Evolutionary conservation across 1,140 invertebrate species (phyloP).

Genomic region (Cherax destructor): DNA sequence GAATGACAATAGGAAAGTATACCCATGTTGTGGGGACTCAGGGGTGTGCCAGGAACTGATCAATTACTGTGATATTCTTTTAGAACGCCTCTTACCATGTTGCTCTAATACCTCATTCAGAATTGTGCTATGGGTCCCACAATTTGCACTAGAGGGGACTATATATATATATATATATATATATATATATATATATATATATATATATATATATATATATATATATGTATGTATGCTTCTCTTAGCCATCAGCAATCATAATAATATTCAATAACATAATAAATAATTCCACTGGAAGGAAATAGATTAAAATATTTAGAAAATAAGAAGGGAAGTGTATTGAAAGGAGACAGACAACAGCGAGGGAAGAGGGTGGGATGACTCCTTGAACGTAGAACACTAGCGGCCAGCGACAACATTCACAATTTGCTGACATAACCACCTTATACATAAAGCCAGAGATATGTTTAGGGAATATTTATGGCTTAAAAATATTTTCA

Average conservation of each 20-base stretch:
- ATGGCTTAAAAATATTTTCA: slow-evolving; percentile 14
- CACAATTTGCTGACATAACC: not conserved
- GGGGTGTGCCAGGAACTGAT: too few relatives aligned
- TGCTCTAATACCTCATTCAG: not conserved
- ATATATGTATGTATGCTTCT: not conserved
- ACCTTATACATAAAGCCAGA: not conserved
- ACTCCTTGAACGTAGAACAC: not conserved
- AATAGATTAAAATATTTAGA: slow-evolving; percentile 19
- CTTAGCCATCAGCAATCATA: not conserved
- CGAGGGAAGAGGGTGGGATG: not conserved
- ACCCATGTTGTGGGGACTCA: too few relatives aligned
- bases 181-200: not conserved
- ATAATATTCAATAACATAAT: not conserved
- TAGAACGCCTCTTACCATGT: not conserved
- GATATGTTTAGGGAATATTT: not conserved
- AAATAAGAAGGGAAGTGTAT: slow-evolving; percentile 11
- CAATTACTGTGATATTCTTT: not conserved
- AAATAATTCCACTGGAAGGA: not conserved
- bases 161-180: too few relatives aligned
- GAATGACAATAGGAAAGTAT: too few relatives aligned
- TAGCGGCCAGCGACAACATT: not conserved
- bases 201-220: not conserved
- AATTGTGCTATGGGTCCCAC: too few relatives aligned
- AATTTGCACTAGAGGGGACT: too few relatives aligned
- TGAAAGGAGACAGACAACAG: not conserved